Conservation (phyloP, 1,140 invertebrate species). For the Tribolium madens region DNA sequence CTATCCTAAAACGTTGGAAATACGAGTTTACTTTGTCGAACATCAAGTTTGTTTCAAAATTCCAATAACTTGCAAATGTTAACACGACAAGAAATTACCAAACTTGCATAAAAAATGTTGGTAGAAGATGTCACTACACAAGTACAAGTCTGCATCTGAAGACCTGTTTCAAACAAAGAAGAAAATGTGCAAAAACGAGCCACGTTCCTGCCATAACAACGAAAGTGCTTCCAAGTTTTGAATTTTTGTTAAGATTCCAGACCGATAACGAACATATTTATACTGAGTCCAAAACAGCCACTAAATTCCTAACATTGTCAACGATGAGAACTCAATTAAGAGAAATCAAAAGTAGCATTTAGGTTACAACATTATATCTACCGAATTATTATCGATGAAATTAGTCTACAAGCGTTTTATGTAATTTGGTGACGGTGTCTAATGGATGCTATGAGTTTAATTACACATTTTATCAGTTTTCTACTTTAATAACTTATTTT, state of each 20-base stretch:
- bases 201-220: constrained; percentile 34
- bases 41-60: background rate
- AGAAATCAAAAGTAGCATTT: constrained; percentile 25
- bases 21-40: background rate
- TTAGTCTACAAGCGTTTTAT: constrained; percentile 35
- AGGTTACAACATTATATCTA: constrained; percentile 22
- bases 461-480: constrained; percentile 34
- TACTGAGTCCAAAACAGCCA: constrained; percentile 19
- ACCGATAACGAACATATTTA: constrained; percentile 35
- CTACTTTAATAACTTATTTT: constrained; percentile 33
- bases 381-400: constrained; percentile 30
- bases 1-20: background rate
- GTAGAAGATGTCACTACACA: background rate
- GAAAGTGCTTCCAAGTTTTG: constrained; percentile 29
- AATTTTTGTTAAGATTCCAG: constrained; percentile 34
- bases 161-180: constrained; percentile 15
- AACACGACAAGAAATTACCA: background rate
- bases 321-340: constrained; percentile 38
- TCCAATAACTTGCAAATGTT: background rate
- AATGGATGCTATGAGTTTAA: constrained; percentile 35
- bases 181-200: constrained; percentile 32
- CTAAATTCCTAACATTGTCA: constrained; percentile 28
- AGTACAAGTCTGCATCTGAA: constrained; percentile 4
- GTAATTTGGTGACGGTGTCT: constrained; percentile 36
- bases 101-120: background rate